These are phyloP conservation scores for Rotaria sp. DNA, from an alignment of 2,888 invertebrate genomes.

Conservation along the genomic window DNA sequence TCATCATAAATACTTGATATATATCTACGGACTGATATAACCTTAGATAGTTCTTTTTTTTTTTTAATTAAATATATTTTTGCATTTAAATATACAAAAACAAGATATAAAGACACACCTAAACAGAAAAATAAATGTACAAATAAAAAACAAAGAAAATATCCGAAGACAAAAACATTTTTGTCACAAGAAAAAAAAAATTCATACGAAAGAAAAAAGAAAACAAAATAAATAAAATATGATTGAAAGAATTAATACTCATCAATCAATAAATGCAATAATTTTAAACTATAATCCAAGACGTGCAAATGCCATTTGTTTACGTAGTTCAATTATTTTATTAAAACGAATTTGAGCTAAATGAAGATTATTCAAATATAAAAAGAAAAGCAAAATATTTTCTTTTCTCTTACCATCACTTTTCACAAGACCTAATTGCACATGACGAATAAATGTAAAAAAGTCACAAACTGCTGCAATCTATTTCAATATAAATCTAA, in stretches of 20 bases:
- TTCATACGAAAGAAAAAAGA: neutral
- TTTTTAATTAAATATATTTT: too few relatives aligned
- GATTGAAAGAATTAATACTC: neutral
- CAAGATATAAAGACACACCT: too few relatives aligned
- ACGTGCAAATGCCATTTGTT: conserved; percentile 68
- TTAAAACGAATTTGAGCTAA: conserved; percentile 68
- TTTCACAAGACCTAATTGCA: conserved; percentile 71
- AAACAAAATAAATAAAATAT: too few relatives aligned
- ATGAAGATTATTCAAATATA: conserved; percentile 45
- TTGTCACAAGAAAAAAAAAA: neutral
- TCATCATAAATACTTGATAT: too few relatives aligned
- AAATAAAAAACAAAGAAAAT: neutral
- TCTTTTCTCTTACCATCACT: conserved; percentile 61
- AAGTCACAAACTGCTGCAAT: conserved; percentile 74
- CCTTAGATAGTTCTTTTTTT: too few relatives aligned
- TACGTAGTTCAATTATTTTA: conserved; percentile 67
- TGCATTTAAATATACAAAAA: too few relatives aligned
- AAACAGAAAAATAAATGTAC: too few relatives aligned
- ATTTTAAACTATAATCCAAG: conserved; percentile 57
- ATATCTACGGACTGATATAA: too few relatives aligned
- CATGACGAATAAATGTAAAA: conserved; percentile 71
- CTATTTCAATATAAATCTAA: conserved; percentile 55
- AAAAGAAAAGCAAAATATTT: too few relatives aligned
- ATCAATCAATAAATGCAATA: neutral
- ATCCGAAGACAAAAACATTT: neutral